A percentile compares a stretch with the other conserved stretches of the same genome.
Conservation (phyloP, 2,888 invertebrate genomes). For the Nomada hirtipes region DNA sequence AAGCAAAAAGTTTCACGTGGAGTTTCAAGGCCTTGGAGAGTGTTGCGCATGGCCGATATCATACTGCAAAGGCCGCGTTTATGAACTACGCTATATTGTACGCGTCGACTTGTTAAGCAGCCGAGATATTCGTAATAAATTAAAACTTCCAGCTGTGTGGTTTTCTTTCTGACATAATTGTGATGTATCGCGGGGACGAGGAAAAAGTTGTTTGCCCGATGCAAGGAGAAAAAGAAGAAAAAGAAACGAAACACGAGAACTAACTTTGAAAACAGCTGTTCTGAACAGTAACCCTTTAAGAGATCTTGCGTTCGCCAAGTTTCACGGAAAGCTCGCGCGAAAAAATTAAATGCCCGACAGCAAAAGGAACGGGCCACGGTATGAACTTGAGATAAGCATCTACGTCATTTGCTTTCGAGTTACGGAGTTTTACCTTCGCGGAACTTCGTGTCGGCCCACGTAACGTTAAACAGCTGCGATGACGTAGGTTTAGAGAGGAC, state of each 20-base stretch:
- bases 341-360: not conserved
- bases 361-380: not conserved
- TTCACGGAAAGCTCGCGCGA: not conserved
- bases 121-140: not conserved
- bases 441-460: constrained; percentile 5
- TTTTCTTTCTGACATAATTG: not conserved
- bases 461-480: constrained; percentile 6
- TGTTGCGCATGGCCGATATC: not conserved
- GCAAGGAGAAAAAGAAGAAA: not conserved
- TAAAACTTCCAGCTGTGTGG: not conserved
- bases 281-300: not conserved
- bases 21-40: not conserved
- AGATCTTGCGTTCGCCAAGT: not conserved
- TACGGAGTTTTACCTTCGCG: not conserved
- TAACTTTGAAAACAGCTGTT: not conserved
- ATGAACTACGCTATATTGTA: not conserved
- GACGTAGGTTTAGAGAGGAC: not conserved
- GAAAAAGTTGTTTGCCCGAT: not conserved
- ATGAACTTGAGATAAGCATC: not conserved
- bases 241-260: not conserved
- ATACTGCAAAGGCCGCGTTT: not conserved
- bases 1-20: not conserved
- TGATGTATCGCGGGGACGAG: not conserved
- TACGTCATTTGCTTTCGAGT: not conserved
- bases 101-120: not conserved